Evolutionary conservation across 2,888 invertebrate genomes (phyloP).

Genomic region (Rotaria magnacalcarata): DNA sequence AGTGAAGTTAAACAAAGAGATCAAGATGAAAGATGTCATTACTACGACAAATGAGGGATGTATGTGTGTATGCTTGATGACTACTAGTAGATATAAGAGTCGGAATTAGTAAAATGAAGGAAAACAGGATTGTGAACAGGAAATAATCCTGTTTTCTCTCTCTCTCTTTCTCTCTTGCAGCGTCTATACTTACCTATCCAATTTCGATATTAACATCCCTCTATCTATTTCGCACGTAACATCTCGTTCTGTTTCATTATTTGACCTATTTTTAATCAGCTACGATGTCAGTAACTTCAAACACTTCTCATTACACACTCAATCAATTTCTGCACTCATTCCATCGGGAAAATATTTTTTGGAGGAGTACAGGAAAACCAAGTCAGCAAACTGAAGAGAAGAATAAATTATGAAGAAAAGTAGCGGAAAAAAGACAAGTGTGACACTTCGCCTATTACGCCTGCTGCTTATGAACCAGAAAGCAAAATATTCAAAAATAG

Average conservation of each 20-base stretch:
- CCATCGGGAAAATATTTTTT: background rate
- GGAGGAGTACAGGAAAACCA: background rate
- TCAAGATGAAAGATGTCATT: background rate
- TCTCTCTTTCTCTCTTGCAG: background rate
- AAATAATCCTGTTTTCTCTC: background rate
- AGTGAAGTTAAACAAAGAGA: background rate
- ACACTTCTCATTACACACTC: background rate
- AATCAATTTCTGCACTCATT: background rate
- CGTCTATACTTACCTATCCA: background rate
- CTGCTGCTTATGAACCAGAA: background rate
- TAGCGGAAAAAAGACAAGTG: background rate
- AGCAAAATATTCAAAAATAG: background rate
- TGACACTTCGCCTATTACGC: background rate
- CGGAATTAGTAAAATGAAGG: background rate
- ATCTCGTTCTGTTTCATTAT: background rate
- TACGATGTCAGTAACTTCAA: background rate
- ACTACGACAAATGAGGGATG: background rate
- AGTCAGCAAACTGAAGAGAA: background rate
- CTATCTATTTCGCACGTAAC: background rate
- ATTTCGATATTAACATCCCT: background rate
- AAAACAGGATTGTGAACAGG: background rate
- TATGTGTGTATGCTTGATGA: background rate
- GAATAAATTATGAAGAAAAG: background rate
- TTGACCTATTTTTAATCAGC: background rate
- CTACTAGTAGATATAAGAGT: background rate